Conservation (phyloP, 2,888 invertebrate genomes). For the Nebria brevicollis region DNA sequence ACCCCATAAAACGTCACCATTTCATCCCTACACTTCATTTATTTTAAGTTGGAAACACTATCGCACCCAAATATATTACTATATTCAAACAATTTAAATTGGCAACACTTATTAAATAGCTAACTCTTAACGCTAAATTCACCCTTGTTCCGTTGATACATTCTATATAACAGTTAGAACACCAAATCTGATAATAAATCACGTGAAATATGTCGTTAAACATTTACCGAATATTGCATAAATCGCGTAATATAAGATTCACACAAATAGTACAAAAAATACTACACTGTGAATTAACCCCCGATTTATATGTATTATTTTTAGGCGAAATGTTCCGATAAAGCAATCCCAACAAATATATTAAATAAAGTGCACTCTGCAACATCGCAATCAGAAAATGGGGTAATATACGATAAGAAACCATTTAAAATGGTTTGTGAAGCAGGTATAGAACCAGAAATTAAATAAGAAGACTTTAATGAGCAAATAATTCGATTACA, state of each 20-base stretch:
- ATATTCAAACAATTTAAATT: too few relatives aligned
- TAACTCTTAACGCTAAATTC: too few relatives aligned
- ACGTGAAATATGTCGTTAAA: not conserved
- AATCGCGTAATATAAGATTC: not conserved
- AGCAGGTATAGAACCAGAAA: slow-evolving; percentile 64
- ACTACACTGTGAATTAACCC: not conserved
- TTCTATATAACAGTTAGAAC: not conserved
- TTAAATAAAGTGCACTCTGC: slow-evolving; percentile 71
- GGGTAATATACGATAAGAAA: slow-evolving; percentile 85
- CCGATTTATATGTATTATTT: not conserved
- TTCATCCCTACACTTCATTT: not conserved
- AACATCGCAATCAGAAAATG: slow-evolving; percentile 74
- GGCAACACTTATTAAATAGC: too few relatives aligned
- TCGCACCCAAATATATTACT: too few relatives aligned
- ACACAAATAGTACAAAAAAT: not conserved
- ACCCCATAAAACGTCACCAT: not conserved
- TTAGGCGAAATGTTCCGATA: slow-evolving; percentile 49
- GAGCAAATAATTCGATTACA: slow-evolving; percentile 46
- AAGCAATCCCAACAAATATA: slow-evolving; percentile 74
- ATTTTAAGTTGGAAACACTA: too few relatives aligned
- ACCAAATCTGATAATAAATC: not conserved
- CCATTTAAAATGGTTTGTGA: slow-evolving; percentile 83
- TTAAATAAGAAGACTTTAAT: slow-evolving; percentile 7
- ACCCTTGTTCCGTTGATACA: not conserved
- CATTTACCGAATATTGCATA: not conserved